These are phyloP conservation scores for Drosophila picticornis DNA, from an alignment of 2,888 invertebrate species.

Conservation along the genomic window DNA sequence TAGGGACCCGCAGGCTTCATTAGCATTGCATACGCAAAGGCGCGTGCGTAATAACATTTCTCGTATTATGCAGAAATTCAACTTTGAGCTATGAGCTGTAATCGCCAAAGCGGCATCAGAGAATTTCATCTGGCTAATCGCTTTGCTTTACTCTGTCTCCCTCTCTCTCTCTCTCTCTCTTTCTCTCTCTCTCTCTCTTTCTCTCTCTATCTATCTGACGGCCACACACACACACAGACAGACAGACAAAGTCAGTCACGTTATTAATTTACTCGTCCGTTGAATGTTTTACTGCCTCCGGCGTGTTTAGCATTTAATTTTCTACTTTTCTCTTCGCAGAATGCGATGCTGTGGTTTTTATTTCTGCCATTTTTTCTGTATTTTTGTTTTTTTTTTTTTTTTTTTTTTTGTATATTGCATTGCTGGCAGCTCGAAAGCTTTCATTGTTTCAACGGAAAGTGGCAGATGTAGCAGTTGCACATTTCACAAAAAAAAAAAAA, in stretches of 20 bases:
- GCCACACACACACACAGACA: not conserved
- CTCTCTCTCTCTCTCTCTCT: too few relatives aligned
- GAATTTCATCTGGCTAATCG: slow-evolving; percentile 26
- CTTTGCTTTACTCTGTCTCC: slow-evolving; percentile 2
- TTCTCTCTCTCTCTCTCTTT: not conserved
- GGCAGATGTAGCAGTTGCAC: slow-evolving; percentile 17
- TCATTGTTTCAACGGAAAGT: slow-evolving; percentile 28
- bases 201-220: too few relatives aligned
- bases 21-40: slow-evolving; percentile 9
- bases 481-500: slow-evolving; percentile 10
- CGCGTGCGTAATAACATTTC: slow-evolving; percentile 8
- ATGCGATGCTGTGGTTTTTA: slow-evolving; percentile 31
- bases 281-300: slow-evolving; percentile 27
- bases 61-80: slow-evolving; percentile 4
- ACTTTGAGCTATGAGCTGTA: slow-evolving; percentile 6
- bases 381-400: not conserved
- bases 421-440: slow-evolving; percentile 5
- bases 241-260: slow-evolving; percentile 9
- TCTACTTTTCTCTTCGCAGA: slow-evolving; percentile 3
- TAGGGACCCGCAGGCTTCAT: not conserved
- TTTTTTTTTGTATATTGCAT: not conserved
- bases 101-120: slow-evolving; percentile 13
- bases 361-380: slow-evolving; percentile 12
- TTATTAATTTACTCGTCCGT: slow-evolving; percentile 28
- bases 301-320: slow-evolving; percentile 18